Conservation (phyloP, 1,140 invertebrate species). For the Ceratina calcarata region DNA sequence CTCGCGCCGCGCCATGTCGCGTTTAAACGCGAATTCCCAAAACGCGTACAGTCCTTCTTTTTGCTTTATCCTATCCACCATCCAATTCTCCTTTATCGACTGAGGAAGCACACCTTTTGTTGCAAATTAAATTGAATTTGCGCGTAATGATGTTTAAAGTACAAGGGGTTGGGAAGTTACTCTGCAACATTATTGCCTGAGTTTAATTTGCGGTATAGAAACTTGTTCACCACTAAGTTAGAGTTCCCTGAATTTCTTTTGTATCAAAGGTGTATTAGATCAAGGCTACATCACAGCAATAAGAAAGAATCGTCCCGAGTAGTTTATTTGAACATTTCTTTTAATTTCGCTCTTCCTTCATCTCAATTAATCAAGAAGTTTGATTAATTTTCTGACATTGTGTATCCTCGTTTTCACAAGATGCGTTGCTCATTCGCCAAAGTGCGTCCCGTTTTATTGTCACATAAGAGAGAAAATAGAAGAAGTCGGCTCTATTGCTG, state of each 20-base stretch:
- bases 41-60: neutral
- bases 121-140: slow-evolving; percentile 21
- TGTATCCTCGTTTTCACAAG: neutral
- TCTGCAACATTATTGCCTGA: neutral
- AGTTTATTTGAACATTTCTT: neutral
- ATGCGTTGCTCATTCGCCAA: neutral
- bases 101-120: neutral
- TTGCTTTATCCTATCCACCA: neutral
- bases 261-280: too few species aligned
- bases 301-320: too few species aligned
- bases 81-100: neutral
- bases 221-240: neutral
- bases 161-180: neutral
- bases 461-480: neutral
- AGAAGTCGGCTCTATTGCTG: neutral
- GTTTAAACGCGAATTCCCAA: slow-evolving; percentile 21
- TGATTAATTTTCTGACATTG: neutral
- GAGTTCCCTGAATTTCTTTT: too few species aligned
- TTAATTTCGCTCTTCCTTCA: neutral
- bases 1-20: neutral
- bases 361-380: neutral
- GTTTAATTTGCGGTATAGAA: neutral
- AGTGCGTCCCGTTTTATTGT: neutral
- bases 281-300: too few species aligned
- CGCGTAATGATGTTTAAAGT: slow-evolving; percentile 18